Evolutionary conservation across 1,140 invertebrate species (phyloP), one percentile per base, ranked within the genome.

Genomic region (Brevipalpus yothersi): DNA sequence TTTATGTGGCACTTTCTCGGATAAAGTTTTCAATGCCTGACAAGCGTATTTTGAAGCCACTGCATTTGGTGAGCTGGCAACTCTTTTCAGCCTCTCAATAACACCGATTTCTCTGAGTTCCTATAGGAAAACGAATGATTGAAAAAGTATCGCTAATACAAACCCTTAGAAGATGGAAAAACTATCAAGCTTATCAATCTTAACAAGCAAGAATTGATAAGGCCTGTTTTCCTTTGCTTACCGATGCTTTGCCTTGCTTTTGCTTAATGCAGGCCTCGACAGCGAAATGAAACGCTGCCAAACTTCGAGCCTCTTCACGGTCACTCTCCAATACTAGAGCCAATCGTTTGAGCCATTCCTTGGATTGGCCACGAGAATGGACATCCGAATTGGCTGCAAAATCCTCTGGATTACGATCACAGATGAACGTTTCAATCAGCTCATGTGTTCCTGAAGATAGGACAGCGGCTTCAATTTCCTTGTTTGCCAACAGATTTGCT

Each of bases 261-360:
- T 92, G 84, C 68, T 97, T 97, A 43, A 98, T 97, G 12, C 86
- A 87, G 3, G 94, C 93, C 72, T 98, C 94, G 89, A 98, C 95
- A 67, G 91, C 95, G 70, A 99, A 98, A 70, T 98, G 94, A 71
- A 98, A 99, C 39, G 93, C 91, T 0, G 94, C 93, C 58, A 98
- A 71, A 68, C 93, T 94, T 63, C 91, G 78, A 0, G 94, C 92
- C 71, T 97, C 93, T 68, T 93, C 87, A 58, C 92, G 75, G 69
- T 95, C 89, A 17, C 91, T 95, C 65, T 83, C 88, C 4, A 98
- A 72, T n/a, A 98, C 86, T 0, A 92, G 91, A 1, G 97, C 87
- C 43, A 98, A 73, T 61, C 85, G 76, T 70, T 89, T 79, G 12
- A 97, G 73, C 93, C 94, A 99, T 64, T 89, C 86, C 68, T 90